Evolutionary conservation across 2,888 invertebrate genomes (phyloP).

Genomic region (Hypolimnas misippus): DNA sequence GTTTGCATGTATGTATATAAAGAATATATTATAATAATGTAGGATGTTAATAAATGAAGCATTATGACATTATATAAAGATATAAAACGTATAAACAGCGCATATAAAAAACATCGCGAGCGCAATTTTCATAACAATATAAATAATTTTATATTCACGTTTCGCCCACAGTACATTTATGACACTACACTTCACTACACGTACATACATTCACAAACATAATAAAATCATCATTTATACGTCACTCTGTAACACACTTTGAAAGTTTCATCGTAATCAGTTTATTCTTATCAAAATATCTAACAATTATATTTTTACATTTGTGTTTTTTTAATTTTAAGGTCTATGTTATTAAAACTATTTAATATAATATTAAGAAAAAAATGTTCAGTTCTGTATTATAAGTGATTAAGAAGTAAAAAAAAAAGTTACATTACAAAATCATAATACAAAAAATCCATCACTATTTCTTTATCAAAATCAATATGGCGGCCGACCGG

Average conservation of each 20-base stretch:
- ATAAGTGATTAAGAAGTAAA: neutral
- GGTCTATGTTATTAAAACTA: too few species aligned
- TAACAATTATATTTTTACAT: neutral
- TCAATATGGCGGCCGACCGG: constrained; percentile 61
- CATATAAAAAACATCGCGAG: neutral
- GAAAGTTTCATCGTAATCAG: neutral
- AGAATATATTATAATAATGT: too few species aligned
- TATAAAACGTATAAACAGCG: too few species aligned
- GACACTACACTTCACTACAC: too few species aligned
- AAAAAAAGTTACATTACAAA: neutral
- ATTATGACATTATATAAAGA: too few species aligned
- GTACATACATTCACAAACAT: neutral
- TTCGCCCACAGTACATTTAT: too few species aligned
- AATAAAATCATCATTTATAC: neutral
- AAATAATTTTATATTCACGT: too few species aligned
- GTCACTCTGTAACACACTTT: neutral
- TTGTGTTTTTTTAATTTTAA: neutral
- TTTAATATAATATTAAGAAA: too few species aligned
- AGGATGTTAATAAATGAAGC: too few species aligned
- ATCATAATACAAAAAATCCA: neutral
- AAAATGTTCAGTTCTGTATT: too few species aligned
- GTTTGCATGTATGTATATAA: too few species aligned
- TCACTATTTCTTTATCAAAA: constrained; percentile 23
- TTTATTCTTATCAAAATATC: neutral
- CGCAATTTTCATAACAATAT: neutral